These are phyloP conservation scores for Platygyra sinensis DNA, from an alignment of 64 coral and sea anemone species.

Conservation along the genomic window DNA sequence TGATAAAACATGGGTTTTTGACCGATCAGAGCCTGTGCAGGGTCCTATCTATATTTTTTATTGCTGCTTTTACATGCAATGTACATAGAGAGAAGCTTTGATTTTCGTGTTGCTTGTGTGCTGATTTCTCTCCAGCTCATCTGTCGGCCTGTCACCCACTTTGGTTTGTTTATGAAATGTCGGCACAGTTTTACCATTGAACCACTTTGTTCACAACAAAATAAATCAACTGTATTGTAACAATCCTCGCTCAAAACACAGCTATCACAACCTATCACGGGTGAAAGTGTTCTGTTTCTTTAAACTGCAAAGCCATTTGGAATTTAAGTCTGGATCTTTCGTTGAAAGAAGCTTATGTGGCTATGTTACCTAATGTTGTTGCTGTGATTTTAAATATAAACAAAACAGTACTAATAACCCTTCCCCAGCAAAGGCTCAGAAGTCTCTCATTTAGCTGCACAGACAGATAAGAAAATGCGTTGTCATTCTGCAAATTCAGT, in stretches of 20 bases:
- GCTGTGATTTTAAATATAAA: constrained; percentile 3
- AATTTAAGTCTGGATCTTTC: neutral
- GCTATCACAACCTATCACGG: constrained; percentile 24
- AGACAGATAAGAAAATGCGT: no score
- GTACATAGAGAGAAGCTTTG: no score
- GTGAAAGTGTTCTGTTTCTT: constrained; percentile 28
- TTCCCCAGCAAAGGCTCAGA: neutral
- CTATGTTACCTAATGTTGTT: neutral
- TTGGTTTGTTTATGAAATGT: constrained; percentile 45
- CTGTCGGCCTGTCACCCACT: no score
- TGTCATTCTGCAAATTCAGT: neutral
- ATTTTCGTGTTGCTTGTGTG: no score
- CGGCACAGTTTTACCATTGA: constrained; percentile 44
- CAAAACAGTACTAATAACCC: neutral
- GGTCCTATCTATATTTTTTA: no score
- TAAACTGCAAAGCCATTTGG: neutral
- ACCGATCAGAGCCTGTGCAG: no score
- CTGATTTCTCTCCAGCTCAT: no score
- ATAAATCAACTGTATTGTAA: constrained; percentile 51
- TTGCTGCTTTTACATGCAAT: no score
- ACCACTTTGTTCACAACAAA: constrained; percentile 58
- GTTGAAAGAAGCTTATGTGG: neutral
- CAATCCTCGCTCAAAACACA: constrained; percentile 52
- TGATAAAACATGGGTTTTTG: no score
- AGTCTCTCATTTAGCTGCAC: neutral